Evolutionary conservation across 2,113 vertebrate genomes (phyloP).

Genomic region (Carassius auratus): DNA sequence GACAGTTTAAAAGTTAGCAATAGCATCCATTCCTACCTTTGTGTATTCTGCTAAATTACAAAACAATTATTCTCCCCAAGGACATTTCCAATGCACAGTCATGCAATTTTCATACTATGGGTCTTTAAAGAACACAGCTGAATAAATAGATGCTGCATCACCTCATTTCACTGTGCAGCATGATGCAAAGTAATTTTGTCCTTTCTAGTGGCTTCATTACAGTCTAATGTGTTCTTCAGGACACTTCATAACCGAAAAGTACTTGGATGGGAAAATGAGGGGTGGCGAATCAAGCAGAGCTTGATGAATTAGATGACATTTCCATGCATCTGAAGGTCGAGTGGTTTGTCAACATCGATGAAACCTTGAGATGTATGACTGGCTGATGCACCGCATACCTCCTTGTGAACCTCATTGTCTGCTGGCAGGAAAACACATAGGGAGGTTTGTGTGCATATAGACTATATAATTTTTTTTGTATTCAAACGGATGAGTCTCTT

Average conservation of each 20-base stretch:
- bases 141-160: conserved; percentile 45
- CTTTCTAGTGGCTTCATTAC: conserved; percentile 55
- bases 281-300: conserved; percentile 63
- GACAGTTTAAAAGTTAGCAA: background rate
- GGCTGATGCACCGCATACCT: conserved; percentile 33
- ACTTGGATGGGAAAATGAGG: conserved; percentile 61
- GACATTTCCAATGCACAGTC: conserved; percentile 31
- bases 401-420: background rate
- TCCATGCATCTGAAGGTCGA: conserved; percentile 74
- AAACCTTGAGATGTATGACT: conserved; percentile 61
- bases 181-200: conserved; percentile 50
- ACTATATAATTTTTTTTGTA: background rate
- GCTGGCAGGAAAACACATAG: background rate
- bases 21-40: background rate
- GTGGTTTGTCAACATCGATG: conserved; percentile 69
- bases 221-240: conserved; percentile 59
- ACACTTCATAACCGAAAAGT: conserved; percentile 61
- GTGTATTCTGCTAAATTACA: conserved; percentile 36
- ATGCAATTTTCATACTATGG: conserved; percentile 37
- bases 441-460: background rate
- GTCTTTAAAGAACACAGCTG: conserved; percentile 28
- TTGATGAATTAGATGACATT: conserved; percentile 74
- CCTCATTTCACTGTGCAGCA: conserved; percentile 33
- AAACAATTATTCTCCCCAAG: conserved; percentile 19
- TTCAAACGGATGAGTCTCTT: background rate